Evolutionary conservation across 1,140 invertebrate species (phyloP).

Genomic region (Xylocopa sonorina): DNA sequence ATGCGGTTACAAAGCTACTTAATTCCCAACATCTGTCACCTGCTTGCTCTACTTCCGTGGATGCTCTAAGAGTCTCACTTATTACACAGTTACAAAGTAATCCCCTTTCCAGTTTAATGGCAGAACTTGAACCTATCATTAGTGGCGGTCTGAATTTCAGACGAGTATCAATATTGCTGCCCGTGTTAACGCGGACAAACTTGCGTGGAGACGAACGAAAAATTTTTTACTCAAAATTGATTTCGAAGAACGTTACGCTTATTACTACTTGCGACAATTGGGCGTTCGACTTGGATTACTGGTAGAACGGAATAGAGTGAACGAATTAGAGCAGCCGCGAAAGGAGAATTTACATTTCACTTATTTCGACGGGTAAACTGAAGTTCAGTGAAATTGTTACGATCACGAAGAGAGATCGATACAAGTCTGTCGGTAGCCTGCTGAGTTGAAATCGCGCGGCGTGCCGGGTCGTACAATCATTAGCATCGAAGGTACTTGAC

Average conservation of each 20-base stretch:
- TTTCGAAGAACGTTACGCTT: not conserved
- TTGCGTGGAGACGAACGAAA: not conserved
- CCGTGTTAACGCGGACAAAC: not conserved
- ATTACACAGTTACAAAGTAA: not conserved
- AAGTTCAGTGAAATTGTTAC: not conserved
- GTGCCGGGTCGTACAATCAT: not conserved
- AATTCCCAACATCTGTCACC: too few relatives aligned
- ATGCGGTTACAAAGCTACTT: too few relatives aligned
- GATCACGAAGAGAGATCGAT: not conserved
- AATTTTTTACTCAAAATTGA: not conserved
- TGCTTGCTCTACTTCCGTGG: too few relatives aligned
- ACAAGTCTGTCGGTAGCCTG: not conserved
- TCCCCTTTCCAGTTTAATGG: not conserved
- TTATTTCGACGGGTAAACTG: not conserved
- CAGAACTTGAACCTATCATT: not conserved
- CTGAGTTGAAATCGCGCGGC: not conserved
- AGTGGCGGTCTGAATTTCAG: not conserved
- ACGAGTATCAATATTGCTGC: not conserved
- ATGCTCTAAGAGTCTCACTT: not conserved
- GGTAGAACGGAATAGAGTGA: not conserved
- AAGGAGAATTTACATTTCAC: not conserved
- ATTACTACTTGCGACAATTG: too few relatives aligned
- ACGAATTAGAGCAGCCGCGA: not conserved
- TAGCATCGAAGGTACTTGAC: conserved; percentile 9
- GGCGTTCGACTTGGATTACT: too few relatives aligned